phyloP scores from a whole-genome alignment of 2,113 vertebrate species.

The Colinus virginianus region DNA sequence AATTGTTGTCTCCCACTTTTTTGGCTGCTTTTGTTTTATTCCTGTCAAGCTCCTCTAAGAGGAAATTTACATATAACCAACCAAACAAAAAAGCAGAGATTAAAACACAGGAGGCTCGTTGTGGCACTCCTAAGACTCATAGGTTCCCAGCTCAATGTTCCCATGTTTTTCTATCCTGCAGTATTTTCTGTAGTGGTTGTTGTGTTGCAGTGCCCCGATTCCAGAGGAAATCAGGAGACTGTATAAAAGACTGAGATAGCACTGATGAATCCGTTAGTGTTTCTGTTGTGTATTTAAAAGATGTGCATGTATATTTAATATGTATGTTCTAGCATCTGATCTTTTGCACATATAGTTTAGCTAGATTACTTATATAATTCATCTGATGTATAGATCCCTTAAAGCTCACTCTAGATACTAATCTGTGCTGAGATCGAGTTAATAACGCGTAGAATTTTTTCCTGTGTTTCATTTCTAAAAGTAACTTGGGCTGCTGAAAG shows the following conservation, averaged over 20 bases:
- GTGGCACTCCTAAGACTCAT: neutral
- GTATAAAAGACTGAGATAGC: neutral
- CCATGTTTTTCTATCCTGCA: neutral
- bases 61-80: neutral
- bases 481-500: neutral
- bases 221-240: neutral
- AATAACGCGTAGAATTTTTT: neutral
- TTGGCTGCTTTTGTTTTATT: neutral
- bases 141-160: neutral
- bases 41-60: neutral
- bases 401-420: neutral
- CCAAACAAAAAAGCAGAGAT: neutral
- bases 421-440: constrained; percentile 8
- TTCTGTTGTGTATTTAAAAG: constrained; percentile 22
- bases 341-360: constrained; percentile 7
- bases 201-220: neutral
- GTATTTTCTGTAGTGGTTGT: neutral
- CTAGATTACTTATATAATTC: neutral
- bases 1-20: neutral
- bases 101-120: neutral
- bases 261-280: neutral
- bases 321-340: constrained; percentile 20
- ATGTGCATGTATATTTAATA: neutral
- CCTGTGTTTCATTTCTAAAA: neutral
- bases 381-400: neutral